Evolutionary conservation across 2,797 vertebrate genomes (phyloP).

Genomic region (Poeciliopsis paucimaculata): DNA sequence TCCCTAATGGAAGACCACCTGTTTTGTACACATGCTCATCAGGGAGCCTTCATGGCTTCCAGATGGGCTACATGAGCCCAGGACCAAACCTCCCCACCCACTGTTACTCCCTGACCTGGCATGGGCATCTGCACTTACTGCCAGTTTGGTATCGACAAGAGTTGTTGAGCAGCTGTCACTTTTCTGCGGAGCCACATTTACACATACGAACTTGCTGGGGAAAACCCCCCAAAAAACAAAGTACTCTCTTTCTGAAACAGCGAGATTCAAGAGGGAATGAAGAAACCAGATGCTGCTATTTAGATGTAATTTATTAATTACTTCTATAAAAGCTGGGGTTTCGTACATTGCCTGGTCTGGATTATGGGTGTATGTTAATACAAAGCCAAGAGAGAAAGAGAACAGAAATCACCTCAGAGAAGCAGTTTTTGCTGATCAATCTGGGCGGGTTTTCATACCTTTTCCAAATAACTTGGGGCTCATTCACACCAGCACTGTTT

Average conservation of each 20-base stretch:
- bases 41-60: slow-evolving; percentile 48
- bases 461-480: neutral
- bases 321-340: neutral
- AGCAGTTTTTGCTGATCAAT: neutral
- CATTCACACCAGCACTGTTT: too few species aligned
- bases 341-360: neutral
- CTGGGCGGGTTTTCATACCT: neutral
- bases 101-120: slow-evolving; percentile 69
- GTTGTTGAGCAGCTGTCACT: slow-evolving; percentile 71
- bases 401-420: neutral
- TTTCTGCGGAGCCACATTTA: slow-evolving; percentile 51
- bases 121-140: slow-evolving; percentile 49
- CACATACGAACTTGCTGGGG: slow-evolving; percentile 1
- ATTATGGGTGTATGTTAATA: neutral
- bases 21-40: slow-evolving; percentile 64
- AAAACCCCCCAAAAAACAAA: neutral
- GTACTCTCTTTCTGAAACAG: neutral
- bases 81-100: slow-evolving; percentile 25
- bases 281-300: neutral
- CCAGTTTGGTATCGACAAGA: slow-evolving; percentile 69
- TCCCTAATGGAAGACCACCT: slow-evolving; percentile 57
- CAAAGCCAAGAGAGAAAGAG: neutral
- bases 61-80: slow-evolving; percentile 75
- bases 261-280: neutral
- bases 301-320: neutral